Evolutionary conservation across 1,140 invertebrate species (phyloP), one percentile per base, ranked within the genome.

Genomic region (Caenorhabditis remanei): DNA sequence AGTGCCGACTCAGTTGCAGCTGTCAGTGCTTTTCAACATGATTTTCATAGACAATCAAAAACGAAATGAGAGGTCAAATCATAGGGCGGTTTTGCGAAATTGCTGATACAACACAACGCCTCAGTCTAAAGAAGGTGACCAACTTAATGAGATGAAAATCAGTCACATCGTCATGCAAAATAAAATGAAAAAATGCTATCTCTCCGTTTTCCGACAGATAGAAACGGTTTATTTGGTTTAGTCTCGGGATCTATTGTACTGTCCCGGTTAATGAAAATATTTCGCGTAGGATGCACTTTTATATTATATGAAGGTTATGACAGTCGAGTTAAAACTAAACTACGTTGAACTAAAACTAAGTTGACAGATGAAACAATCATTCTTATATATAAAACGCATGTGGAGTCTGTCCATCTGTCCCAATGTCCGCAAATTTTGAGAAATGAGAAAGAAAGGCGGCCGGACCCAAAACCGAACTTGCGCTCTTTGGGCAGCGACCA

Each of bases 141-240:
- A 79, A 79, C 71, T 79, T 79, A 79, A 79, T 79, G 71, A 79
- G 71, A 79, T 79, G 71, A 79, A 79, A 79, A 79, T 79, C 71
- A 79, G 71, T 79, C 71, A 79, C 71, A 79, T 79, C 71, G 71
- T 50, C 71, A 79, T 79, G 46, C 71, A 50, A 79, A 71, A 71
- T 46, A 46, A 79, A 79, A 79, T 79, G 71, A 79, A 79, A 79
- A 79, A 79, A 79, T 50, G 71, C 71, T 79, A 79, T 79, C 71
- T 79, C 71, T 79, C 46, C n/a, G 61, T 24, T 71, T 79, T 50
- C 71, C 71, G 71, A 79, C n/a, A 79, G 71, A 79, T 50, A 50
- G 40, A 79, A 50, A 79, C 71, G n/a, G 71, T 79, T 79, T 79
- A 41, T 71, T 71, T 71, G n/a, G 71, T 79, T 50, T 46, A 21